Percentiles rank a stretch among this genome's conserved stretches.
These are phyloP conservation scores for Drosophila sucinea DNA, from an alignment of 1,140 invertebrate genomes.

Conservation along the genomic window DNA sequence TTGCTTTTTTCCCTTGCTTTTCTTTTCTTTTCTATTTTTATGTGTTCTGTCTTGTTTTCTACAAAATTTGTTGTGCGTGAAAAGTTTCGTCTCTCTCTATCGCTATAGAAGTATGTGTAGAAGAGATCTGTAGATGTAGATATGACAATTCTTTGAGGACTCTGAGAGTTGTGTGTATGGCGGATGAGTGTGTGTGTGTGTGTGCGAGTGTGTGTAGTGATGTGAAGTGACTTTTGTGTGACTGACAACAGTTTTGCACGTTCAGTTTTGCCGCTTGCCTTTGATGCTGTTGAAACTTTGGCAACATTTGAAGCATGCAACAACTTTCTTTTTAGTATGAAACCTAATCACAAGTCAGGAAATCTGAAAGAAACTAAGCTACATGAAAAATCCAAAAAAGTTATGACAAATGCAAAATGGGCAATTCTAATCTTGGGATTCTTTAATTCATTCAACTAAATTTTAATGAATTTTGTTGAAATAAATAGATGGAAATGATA, in stretches of 20 bases:
- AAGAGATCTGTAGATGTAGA: slow-evolving; percentile 43
- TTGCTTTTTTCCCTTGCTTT: neutral
- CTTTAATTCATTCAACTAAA: no score
- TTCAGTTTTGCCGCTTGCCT: neutral
- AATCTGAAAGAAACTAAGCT: neutral
- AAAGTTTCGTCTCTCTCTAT: slow-evolving; percentile 31
- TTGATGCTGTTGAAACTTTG: slow-evolving; percentile 6
- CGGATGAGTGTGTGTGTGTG: neutral
- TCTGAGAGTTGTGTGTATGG: slow-evolving; percentile 23
- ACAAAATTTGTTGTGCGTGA: slow-evolving; percentile 74
- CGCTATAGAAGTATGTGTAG: neutral
- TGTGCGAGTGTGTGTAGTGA: slow-evolving; percentile 23
- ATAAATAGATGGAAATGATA: no score
- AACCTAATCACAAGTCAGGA: slow-evolving; percentile 1
- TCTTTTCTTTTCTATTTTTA: slow-evolving; percentile 6
- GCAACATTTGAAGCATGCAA: slow-evolving; percentile 11
- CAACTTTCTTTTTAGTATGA: slow-evolving; percentile 4
- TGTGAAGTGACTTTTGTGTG: slow-evolving; percentile 39
- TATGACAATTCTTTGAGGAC: slow-evolving; percentile 41
- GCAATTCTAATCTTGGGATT: no score
- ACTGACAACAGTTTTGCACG: slow-evolving; percentile 23
- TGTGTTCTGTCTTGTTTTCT: slow-evolving; percentile 56
- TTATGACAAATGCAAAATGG: no score
- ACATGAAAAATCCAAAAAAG: no score
- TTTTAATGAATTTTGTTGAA: no score